These are phyloP conservation scores for Chaetodon auriga DNA, from an alignment of 2,113 vertebrate species.

Conservation along the genomic window DNA sequence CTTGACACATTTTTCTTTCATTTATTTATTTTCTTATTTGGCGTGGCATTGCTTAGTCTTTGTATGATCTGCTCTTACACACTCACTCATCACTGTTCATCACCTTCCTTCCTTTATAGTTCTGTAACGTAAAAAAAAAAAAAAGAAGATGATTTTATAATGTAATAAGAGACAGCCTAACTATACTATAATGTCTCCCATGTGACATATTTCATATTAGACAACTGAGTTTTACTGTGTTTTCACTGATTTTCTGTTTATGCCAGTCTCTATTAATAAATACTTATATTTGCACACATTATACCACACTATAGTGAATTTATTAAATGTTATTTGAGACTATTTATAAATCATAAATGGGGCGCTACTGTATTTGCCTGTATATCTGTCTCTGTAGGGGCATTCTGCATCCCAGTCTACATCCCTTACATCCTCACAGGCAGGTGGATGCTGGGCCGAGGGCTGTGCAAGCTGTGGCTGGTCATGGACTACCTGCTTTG, in stretches of 20 bases:
- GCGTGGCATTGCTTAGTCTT: neutral
- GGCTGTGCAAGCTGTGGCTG: slow-evolving; percentile 89
- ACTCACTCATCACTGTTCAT: neutral
- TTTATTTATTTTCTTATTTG: neutral
- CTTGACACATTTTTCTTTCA: neutral
- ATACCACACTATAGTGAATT: neutral
- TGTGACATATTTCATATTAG: neutral
- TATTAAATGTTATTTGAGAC: too few relatives aligned
- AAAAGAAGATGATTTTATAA: neutral
- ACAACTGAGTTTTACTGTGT: neutral
- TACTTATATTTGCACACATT: neutral
- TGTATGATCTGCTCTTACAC: neutral
- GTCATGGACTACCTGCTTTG: slow-evolving; percentile 90
- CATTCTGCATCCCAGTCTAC: slow-evolving; percentile 90
- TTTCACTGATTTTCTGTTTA: neutral
- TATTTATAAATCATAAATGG: neutral
- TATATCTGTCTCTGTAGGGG: slow-evolving; percentile 78
- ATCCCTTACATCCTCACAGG: slow-evolving; percentile 87
- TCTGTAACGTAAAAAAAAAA: too few relatives aligned
- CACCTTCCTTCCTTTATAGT: neutral
- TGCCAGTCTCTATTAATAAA: neutral
- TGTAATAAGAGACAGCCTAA: neutral
- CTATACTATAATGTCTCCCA: neutral
- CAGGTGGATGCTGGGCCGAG: slow-evolving; percentile 84
- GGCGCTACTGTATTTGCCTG: neutral